Percentiles rank a stretch among this genome's conserved stretches.
phyloP scores from a whole-genome alignment of 2,797 vertebrate species.

The Sebastes steindachneri region DNA sequence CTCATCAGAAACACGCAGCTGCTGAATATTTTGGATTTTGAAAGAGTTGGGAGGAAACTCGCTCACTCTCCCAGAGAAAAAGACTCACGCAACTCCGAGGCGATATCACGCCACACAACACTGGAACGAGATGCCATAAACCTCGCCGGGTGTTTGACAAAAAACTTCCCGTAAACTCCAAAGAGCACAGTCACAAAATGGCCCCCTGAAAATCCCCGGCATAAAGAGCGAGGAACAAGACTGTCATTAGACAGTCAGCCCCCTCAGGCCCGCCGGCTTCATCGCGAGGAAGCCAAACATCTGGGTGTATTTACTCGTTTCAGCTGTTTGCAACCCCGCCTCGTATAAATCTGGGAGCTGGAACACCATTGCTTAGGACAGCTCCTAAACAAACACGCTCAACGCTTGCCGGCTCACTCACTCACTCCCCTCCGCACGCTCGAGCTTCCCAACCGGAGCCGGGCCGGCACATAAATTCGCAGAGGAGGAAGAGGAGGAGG shows the following conservation, averaged over 20 bases:
- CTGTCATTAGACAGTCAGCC: constrained; percentile 63
- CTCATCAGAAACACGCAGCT: constrained; percentile 64
- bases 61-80: background rate
- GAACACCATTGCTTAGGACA: constrained; percentile 65
- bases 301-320: constrained; percentile 75
- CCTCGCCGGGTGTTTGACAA: constrained; percentile 13
- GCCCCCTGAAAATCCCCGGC: constrained; percentile 59
- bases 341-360: constrained; percentile 73
- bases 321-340: constrained; percentile 73
- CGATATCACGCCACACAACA: constrained; percentile 14
- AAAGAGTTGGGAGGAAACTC: constrained; percentile 54
- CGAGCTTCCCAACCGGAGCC: constrained; percentile 26
- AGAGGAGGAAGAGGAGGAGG: constrained; percentile 47
- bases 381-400: constrained; percentile 73
- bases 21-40: constrained; percentile 45
- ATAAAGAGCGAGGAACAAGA: constrained; percentile 56
- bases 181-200: constrained; percentile 69
- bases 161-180: constrained; percentile 69
- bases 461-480: constrained; percentile 37
- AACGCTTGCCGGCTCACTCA: constrained; percentile 40
- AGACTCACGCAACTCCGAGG: constrained; percentile 42
- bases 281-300: constrained; percentile 71
- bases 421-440: constrained; percentile 41
- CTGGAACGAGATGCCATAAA: constrained; percentile 45
- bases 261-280: constrained; percentile 46